These are phyloP conservation scores for Zaprionus nigranus DNA, from an alignment of 1,140 invertebrate genomes.

Conservation along the genomic window DNA sequence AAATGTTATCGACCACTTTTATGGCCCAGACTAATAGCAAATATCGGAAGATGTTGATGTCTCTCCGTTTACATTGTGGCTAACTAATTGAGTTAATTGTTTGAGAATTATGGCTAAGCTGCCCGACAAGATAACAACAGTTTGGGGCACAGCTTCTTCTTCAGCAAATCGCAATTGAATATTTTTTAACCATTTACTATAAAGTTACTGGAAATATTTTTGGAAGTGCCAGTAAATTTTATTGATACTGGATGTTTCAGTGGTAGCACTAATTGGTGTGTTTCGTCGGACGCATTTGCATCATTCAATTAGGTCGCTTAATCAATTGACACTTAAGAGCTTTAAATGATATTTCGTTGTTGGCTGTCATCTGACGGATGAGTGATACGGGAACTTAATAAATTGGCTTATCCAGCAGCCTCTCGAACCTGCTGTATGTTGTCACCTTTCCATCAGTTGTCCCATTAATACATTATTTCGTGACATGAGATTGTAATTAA, in stretches of 20 bases:
- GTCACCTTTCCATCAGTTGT: background rate
- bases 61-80: slow-evolving; percentile 34
- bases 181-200: too few relatives aligned
- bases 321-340: slow-evolving; percentile 26
- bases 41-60: slow-evolving; percentile 14
- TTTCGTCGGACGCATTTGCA: slow-evolving; percentile 12
- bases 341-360: slow-evolving; percentile 69
- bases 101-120: slow-evolving; percentile 41
- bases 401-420: slow-evolving; percentile 7
- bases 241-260: too few relatives aligned
- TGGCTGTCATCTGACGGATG: slow-evolving; percentile 47
- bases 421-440: background rate
- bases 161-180: background rate
- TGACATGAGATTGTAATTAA: slow-evolving; percentile 42
- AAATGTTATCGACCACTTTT: slow-evolving; percentile 1
- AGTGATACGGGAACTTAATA: slow-evolving; percentile 13
- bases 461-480: slow-evolving; percentile 39
- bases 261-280: background rate
- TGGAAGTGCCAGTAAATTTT: background rate
- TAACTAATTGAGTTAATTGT: slow-evolving; percentile 68
- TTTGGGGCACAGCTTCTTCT: background rate
- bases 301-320: slow-evolving; percentile 47
- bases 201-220: background rate
- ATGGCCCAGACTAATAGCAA: slow-evolving; percentile 29
- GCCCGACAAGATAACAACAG: slow-evolving; percentile 10